Percentiles rank a stretch among this genome's conserved stretches.
phyloP scores from a whole-genome alignment of 2,113 vertebrate species.

The Lanius ludovicianus region DNA sequence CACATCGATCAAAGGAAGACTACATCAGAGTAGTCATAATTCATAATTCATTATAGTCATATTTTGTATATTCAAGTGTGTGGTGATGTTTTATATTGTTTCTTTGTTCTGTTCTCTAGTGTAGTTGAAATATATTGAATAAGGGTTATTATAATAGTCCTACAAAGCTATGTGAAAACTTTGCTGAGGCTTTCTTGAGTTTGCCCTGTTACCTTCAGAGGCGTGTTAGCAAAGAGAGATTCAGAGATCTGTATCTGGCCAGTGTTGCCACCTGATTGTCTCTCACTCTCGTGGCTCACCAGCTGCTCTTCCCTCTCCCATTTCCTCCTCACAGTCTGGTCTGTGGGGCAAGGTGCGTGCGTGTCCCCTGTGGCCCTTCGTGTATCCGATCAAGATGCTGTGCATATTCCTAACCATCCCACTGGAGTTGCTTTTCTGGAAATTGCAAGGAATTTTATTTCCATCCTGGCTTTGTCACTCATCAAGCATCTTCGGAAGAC shows the following conservation, averaged over 20 bases:
- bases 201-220: not conserved
- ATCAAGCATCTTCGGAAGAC: not conserved
- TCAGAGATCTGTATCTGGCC: not conserved
- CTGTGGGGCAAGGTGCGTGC: rapidly evolving
- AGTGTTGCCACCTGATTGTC: not conserved
- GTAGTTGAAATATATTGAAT: not conserved
- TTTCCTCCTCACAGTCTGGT: not conserved
- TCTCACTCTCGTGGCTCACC: not conserved
- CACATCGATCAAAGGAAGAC: not conserved
- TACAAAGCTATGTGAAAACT: not conserved
- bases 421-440: not conserved
- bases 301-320: not conserved
- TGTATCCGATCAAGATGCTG: not conserved
- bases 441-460: not conserved
- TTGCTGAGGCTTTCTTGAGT: not conserved
- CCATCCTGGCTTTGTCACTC: not conserved
- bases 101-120: not conserved
- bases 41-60: not conserved
- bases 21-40: not conserved
- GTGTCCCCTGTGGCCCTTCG: not conserved
- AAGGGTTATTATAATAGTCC: not conserved
- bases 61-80: not conserved
- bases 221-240: rapidly evolving
- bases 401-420: not conserved
- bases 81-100: not conserved